These are phyloP conservation scores for Oryzias woworae DNA, from an alignment of 2,113 vertebrate genomes.

Conservation along the genomic window DNA sequence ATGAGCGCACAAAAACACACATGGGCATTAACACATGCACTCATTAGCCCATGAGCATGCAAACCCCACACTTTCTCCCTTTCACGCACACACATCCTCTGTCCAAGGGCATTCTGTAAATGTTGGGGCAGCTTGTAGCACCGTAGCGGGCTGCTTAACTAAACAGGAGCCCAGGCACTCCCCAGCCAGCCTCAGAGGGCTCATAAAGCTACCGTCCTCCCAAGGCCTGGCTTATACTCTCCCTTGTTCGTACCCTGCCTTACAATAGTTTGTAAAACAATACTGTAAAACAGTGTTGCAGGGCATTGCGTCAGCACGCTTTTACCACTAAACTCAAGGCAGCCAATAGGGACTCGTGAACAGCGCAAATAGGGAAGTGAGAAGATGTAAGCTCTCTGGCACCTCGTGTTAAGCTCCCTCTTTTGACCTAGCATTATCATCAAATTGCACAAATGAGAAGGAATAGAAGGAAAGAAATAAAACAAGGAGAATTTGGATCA, in stretches of 20 bases:
- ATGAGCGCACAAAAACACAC: constrained; percentile 65
- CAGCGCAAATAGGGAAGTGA: constrained; percentile 69
- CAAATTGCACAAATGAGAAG: constrained; percentile 10
- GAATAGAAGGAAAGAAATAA: background rate
- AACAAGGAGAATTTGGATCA: background rate
- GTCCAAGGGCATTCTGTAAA: constrained; percentile 77
- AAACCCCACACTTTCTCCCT: constrained; percentile 64
- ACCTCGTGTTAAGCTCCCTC: constrained; percentile 22
- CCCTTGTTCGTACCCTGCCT: constrained; percentile 63
- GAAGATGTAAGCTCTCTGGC: constrained; percentile 46
- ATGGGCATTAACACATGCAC: constrained; percentile 76
- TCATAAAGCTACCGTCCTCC: constrained; percentile 72
- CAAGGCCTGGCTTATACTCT: constrained; percentile 63
- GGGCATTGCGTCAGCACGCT: constrained; percentile 72
- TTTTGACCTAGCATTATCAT: constrained; percentile 25
- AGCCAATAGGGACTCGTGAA: constrained; percentile 68
- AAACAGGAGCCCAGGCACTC: constrained; percentile 67
- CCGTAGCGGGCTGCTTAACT: constrained; percentile 62
- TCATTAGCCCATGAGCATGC: constrained; percentile 77
- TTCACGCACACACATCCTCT: constrained; percentile 55
- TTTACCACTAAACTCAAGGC: constrained; percentile 66
- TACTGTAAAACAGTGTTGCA: constrained; percentile 71
- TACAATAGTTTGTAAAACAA: constrained; percentile 76
- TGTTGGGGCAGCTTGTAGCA: constrained; percentile 70
- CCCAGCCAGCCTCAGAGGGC: constrained; percentile 69